These are phyloP conservation scores for Tricholaema leucomelas DNA, from an alignment of 2,113 vertebrate genomes.

Conservation along the genomic window DNA sequence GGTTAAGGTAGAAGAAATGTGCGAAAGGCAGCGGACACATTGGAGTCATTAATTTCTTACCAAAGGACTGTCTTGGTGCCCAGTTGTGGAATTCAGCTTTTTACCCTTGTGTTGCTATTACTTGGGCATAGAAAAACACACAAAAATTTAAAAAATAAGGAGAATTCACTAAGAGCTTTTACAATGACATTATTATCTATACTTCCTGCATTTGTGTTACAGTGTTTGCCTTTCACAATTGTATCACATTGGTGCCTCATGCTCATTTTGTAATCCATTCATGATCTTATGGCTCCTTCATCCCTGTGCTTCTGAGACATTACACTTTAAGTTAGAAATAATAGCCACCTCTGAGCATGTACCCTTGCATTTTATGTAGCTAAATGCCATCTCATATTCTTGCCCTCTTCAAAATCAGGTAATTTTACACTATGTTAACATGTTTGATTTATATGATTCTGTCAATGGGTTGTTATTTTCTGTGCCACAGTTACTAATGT, in stretches of 20 bases:
- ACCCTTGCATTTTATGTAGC: neutral
- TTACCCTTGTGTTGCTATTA: neutral
- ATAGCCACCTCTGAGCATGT: neutral
- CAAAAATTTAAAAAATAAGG: neutral
- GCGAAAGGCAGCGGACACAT: neutral
- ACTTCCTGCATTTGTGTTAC: neutral
- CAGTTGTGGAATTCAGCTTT: neutral
- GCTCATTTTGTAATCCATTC: neutral
- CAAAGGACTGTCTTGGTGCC: neutral
- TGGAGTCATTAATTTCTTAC: neutral
- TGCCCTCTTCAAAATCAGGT: neutral
- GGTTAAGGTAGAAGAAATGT: neutral
- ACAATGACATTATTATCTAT: neutral
- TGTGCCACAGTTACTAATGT: neutral
- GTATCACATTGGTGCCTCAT: accelerated
- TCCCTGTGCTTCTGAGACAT: neutral
- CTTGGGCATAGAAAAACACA: neutral
- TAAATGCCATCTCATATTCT: neutral
- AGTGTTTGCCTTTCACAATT: neutral
- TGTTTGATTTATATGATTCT: neutral
- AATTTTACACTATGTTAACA: neutral
- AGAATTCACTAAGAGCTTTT: neutral
- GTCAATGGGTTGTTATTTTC: neutral
- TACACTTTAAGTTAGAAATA: neutral
- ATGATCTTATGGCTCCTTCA: neutral